Evolutionary conservation across 1,140 invertebrate genomes (phyloP).

Genomic region (Drosophila kikkawai): DNA sequence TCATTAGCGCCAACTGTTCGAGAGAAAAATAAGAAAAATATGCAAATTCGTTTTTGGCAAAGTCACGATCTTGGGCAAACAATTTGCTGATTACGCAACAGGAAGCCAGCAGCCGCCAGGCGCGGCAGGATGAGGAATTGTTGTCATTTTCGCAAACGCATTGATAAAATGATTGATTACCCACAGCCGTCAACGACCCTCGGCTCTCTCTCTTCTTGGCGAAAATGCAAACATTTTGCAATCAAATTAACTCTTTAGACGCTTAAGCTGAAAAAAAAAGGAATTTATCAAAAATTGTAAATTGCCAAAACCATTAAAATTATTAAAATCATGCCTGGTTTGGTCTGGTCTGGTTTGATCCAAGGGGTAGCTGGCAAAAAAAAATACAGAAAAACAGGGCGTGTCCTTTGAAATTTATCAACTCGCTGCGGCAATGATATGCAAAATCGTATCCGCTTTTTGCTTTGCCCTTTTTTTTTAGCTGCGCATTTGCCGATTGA

Average conservation of each 20-base stretch:
- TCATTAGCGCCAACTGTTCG: conserved; percentile 78
- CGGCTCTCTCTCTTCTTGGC: not conserved
- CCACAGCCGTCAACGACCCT: conserved; percentile 56
- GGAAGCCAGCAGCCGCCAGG: conserved; percentile 31
- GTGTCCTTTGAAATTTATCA: conserved; percentile 80
- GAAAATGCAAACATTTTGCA: conserved; percentile 78
- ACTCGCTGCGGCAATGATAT: conserved; percentile 65
- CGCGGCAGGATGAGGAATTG: conserved; percentile 63
- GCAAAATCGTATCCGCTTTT: conserved; percentile 68
- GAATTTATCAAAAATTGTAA: conserved; percentile 83
- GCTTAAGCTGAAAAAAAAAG: conserved; percentile 78
- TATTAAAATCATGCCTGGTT: conserved; percentile 75
- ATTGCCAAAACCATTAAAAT: conserved; percentile 83
- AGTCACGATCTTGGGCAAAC: conserved; percentile 79
- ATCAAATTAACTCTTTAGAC: conserved; percentile 83
- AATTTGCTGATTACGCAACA: conserved; percentile 78
- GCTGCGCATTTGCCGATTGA: conserved; percentile 39
- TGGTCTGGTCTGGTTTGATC: conserved; percentile 3
- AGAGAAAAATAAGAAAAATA: conserved; percentile 78
- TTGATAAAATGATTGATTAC: conserved; percentile 84
- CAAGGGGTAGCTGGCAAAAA: conserved; percentile 20
- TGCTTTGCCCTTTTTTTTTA: not conserved
- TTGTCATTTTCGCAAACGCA: conserved; percentile 79
- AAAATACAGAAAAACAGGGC: conserved; percentile 54
- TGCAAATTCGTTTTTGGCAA: conserved; percentile 75